Conservation (phyloP, 2,113 vertebrate genomes). For the Pogona vitticeps region DNA sequence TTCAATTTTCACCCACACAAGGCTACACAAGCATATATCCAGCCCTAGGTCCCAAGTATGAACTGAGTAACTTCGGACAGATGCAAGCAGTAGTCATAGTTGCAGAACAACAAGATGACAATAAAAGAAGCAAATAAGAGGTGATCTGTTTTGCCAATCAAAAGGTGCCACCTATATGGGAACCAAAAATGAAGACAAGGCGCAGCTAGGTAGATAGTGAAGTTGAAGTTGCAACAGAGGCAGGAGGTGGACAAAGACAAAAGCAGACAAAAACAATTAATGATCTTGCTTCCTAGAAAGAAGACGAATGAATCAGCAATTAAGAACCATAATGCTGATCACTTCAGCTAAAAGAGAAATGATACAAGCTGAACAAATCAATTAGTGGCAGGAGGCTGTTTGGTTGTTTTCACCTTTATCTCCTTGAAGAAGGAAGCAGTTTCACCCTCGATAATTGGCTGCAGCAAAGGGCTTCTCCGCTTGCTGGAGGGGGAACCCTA, state of each 20-base stretch:
- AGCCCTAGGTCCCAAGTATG: slow-evolving; percentile 35
- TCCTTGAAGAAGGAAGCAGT: slow-evolving; percentile 98
- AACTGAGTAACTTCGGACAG: slow-evolving; percentile 50
- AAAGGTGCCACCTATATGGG: slow-evolving; percentile 17
- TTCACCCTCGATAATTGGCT: slow-evolving; percentile 99
- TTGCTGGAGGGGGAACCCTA: slow-evolving; percentile 99
- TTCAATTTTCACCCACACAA: too few species aligned
- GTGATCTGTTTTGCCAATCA: slow-evolving; percentile 24
- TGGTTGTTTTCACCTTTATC: slow-evolving; percentile 87
- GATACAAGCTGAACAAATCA: slow-evolving; percentile 71
- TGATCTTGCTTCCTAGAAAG: slow-evolving; percentile 65
- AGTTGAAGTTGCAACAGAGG: slow-evolving; percentile 29
- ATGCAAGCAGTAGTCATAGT: slow-evolving; percentile 26
- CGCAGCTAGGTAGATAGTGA: slow-evolving; percentile 48
- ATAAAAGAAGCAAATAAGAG: slow-evolving; percentile 27
- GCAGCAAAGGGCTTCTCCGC: slow-evolving; percentile 96
- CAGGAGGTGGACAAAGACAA: slow-evolving; percentile 38
- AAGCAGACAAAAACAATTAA: slow-evolving; percentile 54
- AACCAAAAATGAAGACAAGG: slow-evolving; percentile 42
- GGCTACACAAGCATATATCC: too few species aligned
- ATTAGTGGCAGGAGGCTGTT: slow-evolving; percentile 69
- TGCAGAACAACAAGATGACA: slow-evolving; percentile 31
- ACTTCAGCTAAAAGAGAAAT: slow-evolving; percentile 47
- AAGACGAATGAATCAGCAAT: slow-evolving; percentile 68
- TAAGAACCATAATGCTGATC: slow-evolving; percentile 4